These are phyloP conservation scores for Mungos mungo DNA, from an alignment of 2,113 vertebrate species.

Conservation along the genomic window DNA sequence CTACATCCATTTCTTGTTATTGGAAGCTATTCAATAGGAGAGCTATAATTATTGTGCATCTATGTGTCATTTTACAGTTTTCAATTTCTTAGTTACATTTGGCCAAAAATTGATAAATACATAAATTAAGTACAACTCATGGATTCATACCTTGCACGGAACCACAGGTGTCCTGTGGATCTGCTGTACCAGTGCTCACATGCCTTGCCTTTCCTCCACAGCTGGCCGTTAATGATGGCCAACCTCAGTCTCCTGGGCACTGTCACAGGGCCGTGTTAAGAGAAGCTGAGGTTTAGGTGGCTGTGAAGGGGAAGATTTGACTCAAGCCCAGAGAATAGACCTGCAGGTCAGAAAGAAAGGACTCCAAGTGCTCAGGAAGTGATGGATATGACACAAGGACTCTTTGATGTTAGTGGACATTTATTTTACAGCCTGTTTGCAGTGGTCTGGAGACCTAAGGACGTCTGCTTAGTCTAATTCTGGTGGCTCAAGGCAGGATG, in stretches of 20 bases:
- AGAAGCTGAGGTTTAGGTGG: neutral
- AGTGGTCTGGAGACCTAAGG: neutral
- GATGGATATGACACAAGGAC: neutral
- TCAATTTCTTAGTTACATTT: constrained; percentile 55
- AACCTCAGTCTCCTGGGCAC: neutral
- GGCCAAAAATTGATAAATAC: constrained; percentile 34
- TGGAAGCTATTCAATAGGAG: neutral
- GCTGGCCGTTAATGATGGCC: neutral
- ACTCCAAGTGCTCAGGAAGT: neutral
- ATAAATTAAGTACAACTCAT: constrained; percentile 8
- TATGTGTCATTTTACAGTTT: neutral
- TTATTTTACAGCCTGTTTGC: neutral
- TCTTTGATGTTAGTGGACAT: neutral
- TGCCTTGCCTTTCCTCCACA: neutral
- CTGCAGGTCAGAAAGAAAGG: neutral
- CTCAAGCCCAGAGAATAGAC: neutral
- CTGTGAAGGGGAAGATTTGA: neutral
- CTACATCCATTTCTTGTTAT: constrained; percentile 8
- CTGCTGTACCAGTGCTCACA: neutral
- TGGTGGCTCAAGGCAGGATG: neutral
- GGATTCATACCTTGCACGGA: neutral
- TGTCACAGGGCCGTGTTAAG: neutral
- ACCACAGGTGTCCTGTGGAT: neutral
- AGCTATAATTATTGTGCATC: neutral
- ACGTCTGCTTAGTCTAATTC: neutral